Base-by-base conservation (phyloP, 2,797 vertebrate genomes). In the Eurystomus glaucurus region DNA sequence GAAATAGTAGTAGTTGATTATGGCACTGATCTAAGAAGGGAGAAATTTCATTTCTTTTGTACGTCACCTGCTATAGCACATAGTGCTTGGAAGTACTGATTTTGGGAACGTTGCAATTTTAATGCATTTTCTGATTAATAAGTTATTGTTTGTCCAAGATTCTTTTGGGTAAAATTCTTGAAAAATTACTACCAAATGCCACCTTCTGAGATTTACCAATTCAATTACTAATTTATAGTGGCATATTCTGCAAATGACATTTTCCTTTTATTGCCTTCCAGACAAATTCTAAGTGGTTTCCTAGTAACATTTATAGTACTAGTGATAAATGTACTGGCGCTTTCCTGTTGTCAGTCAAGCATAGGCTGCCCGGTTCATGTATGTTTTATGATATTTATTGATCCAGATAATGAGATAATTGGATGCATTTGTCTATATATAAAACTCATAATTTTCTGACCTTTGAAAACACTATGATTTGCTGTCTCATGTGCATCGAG, bases 301-400 rank as follows among this genome's bases (percentile, higher is more conserved):
- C 94, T 94, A 95, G 74, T 83, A 97, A 87, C 72, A 39, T 50
- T 57, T 82, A 3, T 83, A 85, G 69, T 46, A 69, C 51, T 90
- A 54, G 64, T 93, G 88, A 77, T 94, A 93, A 97, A 92, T 90
- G 45, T 78, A 68, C 66, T 94, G 82, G 33, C 58, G 64, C 77
- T 89, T 83, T 19, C 41, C 54, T 50, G 60, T 88, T 96, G 11
- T 93, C 80, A 94, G 66, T 84, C 79, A 95, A 93, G 45, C 29
- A 12, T 10, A 86, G 43, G 82, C 52, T 95, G 75, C 82, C 33
- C 80, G 81, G 37, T 90, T 88, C 90, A 46, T 89, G 17, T 96
- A 61, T 29, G 3, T 76, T 84, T 88, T 91, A 41, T 68, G 58
- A 12, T 72, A 19, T 16, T 61, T 96, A 13, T 74, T 95, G 57